Evolutionary conservation across 1,140 invertebrate species (phyloP).

Genomic region (Zaprionus nigranus): DNA sequence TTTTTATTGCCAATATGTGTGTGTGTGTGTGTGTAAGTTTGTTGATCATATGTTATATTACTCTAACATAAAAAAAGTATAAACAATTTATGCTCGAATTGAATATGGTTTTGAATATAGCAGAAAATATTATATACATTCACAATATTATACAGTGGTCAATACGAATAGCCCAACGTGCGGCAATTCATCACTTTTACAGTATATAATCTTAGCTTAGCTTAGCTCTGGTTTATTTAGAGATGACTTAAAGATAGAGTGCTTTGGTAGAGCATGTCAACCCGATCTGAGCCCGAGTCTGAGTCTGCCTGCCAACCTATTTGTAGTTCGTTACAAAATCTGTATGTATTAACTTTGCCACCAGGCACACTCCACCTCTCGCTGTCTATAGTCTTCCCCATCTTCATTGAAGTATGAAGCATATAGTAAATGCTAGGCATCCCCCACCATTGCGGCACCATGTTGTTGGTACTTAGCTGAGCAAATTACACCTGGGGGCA

Average conservation of each 20-base stretch:
- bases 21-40: constrained; percentile 20
- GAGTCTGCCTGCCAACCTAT: constrained; percentile 48
- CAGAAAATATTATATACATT: constrained; percentile 47
- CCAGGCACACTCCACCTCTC: constrained; percentile 65
- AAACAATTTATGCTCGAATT: constrained; percentile 37
- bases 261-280: constrained; percentile 58
- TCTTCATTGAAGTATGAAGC: constrained; percentile 61
- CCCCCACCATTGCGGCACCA: constrained; percentile 68
- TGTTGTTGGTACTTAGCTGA: constrained; percentile 86
- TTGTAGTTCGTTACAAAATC: constrained; percentile 54
- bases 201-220: constrained; percentile 47
- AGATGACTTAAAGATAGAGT: constrained; percentile 61
- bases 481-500: constrained; percentile 66
- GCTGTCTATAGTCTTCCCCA: constrained; percentile 52
- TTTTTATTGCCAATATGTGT: constrained; percentile 58
- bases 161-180: constrained; percentile 57
- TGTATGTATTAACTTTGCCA: constrained; percentile 62
- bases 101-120: constrained; percentile 43
- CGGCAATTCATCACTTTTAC: constrained; percentile 59
- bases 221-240: constrained; percentile 39
- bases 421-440: constrained; percentile 76
- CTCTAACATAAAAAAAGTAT: constrained; percentile 42
- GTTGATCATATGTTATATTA: constrained; percentile 31
- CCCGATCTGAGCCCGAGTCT: constrained; percentile 48
- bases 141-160: constrained; percentile 67